Percentiles rank a stretch among this genome's conserved stretches.
Evolutionary conservation across 2,888 invertebrate species (phyloP).

Genomic region (Cheilosia vulpina): DNA sequence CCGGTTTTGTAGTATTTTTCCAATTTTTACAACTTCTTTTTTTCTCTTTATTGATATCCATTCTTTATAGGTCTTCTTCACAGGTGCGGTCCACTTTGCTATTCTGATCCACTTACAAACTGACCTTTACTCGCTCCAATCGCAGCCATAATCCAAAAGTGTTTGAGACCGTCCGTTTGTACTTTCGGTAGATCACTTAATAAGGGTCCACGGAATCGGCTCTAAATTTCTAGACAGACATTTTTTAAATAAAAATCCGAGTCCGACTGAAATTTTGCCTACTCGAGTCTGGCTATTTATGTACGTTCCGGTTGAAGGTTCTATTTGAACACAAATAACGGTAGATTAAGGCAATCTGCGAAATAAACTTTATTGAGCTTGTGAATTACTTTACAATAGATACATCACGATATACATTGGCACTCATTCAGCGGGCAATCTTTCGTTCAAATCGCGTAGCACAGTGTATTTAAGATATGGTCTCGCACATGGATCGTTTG

Average conservation of each 20-base stretch:
- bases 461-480: neutral
- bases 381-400: slow-evolving; percentile 31
- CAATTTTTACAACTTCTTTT: too few species aligned
- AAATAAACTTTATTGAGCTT: slow-evolving; percentile 35
- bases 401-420: neutral
- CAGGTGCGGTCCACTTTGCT: neutral
- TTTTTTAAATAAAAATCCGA: slow-evolving; percentile 8
- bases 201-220: neutral
- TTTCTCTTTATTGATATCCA: too few species aligned
- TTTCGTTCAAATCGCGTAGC: neutral
- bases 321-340: neutral
- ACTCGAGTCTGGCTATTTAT: slow-evolving; percentile 13
- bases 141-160: slow-evolving; percentile 16
- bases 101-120: neutral
- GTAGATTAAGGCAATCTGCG: slow-evolving; percentile 32
- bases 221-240: slow-evolving; percentile 4
- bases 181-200: neutral
- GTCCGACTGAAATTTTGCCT: slow-evolving; percentile 34
- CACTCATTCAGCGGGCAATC: slow-evolving; percentile 1
- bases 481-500: neutral
- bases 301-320: slow-evolving; percentile 2
- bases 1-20: too few species aligned
- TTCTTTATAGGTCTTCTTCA: too few species aligned
- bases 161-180: neutral
- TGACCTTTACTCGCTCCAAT: slow-evolving; percentile 28